Percentiles rank a stretch among this genome's conserved stretches.
Conservation (phyloP, 1,140 invertebrate species). For the Ostrea denselamellosa region DNA sequence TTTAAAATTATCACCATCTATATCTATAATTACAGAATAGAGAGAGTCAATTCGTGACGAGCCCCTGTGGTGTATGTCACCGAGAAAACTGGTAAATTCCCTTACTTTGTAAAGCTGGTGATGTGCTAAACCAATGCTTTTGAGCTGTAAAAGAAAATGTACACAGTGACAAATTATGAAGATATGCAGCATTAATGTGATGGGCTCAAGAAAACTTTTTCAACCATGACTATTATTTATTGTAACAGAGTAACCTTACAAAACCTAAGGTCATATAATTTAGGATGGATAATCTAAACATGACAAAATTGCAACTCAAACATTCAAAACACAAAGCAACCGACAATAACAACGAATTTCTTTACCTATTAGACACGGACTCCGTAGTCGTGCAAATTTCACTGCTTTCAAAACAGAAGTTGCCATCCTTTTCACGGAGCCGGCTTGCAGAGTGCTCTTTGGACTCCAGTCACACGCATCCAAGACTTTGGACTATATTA, state of each 20-base stretch:
- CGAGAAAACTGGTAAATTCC: not conserved
- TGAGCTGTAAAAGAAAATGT: not conserved
- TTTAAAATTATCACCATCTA: too few species aligned
- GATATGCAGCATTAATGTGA: too few species aligned
- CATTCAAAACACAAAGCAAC: not conserved
- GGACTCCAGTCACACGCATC: not conserved
- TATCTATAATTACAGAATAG: too few species aligned
- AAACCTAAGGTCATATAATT: too few species aligned
- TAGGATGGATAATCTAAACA: not conserved
- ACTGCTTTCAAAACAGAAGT: not conserved
- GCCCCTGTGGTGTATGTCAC: too few species aligned
- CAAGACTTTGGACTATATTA: not conserved
- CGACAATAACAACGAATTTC: not conserved
- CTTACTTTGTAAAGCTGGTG: constrained; percentile 27
- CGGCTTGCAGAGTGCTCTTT: constrained; percentile 10
- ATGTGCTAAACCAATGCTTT: not conserved
- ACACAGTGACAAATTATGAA: too few species aligned
- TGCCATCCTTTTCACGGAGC: constrained; percentile 9
- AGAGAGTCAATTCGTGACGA: too few species aligned
- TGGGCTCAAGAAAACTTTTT: too few species aligned
- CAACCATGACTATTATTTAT: too few species aligned
- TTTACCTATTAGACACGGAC: not conserved
- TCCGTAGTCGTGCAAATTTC: constrained; percentile 15
- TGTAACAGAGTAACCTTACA: too few species aligned
- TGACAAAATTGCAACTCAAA: not conserved